Conservation (phyloP, 2,888 invertebrate species). For the Conops quadrifasciatus region DNA sequence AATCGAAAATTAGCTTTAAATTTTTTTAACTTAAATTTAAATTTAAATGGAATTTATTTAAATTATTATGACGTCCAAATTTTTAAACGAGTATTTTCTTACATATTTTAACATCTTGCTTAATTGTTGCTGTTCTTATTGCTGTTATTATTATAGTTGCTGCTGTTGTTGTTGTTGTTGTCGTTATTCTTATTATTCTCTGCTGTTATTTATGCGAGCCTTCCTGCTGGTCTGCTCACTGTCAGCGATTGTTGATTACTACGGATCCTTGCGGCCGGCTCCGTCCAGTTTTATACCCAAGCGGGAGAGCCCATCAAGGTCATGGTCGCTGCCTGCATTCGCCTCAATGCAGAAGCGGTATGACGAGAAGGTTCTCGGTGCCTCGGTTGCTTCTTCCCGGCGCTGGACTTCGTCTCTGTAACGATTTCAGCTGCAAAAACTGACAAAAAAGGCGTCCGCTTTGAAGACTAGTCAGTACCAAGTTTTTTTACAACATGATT, state of each 20-base stretch:
- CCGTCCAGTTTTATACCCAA: slow-evolving; percentile 25
- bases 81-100: not conserved
- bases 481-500: no score
- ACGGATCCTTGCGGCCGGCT: slow-evolving; percentile 3
- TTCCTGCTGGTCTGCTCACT: slow-evolving; percentile 6
- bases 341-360: not conserved
- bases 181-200: not conserved
- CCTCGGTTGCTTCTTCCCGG: not conserved
- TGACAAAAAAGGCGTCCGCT: no score
- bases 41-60: no score
- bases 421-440: no score
- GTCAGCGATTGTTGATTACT: slow-evolving; percentile 14
- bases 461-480: no score
- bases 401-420: not conserved
- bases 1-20: no score
- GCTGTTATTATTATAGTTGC: slow-evolving; percentile 1
- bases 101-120: slow-evolving; percentile 21
- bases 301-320: slow-evolving; percentile 21
- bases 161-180: not conserved
- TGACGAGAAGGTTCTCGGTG: not conserved
- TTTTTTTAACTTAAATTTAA: no score
- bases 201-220: not conserved
- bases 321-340: slow-evolving; percentile 13
- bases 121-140: not conserved
- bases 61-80: no score